Percentiles rank a stretch among this genome's conserved stretches.
Conservation (phyloP, 2,888 invertebrate genomes). For the Stenchaetothrips biformis region DNA sequence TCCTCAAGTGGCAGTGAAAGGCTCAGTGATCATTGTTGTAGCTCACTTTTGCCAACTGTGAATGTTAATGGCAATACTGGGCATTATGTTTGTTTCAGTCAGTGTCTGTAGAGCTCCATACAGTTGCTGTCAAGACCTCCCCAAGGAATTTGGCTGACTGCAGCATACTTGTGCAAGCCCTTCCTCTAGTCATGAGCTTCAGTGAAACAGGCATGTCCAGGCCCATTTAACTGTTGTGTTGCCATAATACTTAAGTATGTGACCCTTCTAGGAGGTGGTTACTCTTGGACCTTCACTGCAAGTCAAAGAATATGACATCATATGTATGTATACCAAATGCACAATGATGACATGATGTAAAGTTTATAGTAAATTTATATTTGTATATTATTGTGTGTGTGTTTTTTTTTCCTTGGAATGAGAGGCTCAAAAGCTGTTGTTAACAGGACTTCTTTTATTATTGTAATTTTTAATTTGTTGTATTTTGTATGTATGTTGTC, state of each 20-base stretch:
- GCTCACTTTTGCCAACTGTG: too few relatives aligned
- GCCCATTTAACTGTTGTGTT: background rate
- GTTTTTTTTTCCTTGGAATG: conserved; percentile 5
- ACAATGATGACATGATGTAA: background rate
- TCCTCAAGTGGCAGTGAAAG: too few relatives aligned
- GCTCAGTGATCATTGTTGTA: too few relatives aligned
- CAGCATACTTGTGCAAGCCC: background rate
- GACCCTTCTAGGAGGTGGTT: background rate
- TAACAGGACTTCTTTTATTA: background rate
- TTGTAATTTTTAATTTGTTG: background rate
- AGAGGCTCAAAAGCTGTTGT: background rate
- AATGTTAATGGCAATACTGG: too few relatives aligned
- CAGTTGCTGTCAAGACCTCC: too few relatives aligned
- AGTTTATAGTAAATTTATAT: conserved; percentile 5
- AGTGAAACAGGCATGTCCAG: background rate
- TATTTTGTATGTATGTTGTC: background rate
- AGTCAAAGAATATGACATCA: background rate
- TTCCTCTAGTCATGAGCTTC: conserved; percentile 13
- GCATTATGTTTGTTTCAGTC: too few relatives aligned
- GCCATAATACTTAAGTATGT: background rate
- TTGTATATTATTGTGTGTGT: conserved; percentile 7
- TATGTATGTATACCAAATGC: background rate
- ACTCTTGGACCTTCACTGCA: background rate
- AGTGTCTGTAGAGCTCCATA: too few relatives aligned
- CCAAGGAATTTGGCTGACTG: too few relatives aligned